Evolutionary conservation across 2,888 invertebrate genomes (phyloP).

Genomic region (Diogma glabrata): DNA sequence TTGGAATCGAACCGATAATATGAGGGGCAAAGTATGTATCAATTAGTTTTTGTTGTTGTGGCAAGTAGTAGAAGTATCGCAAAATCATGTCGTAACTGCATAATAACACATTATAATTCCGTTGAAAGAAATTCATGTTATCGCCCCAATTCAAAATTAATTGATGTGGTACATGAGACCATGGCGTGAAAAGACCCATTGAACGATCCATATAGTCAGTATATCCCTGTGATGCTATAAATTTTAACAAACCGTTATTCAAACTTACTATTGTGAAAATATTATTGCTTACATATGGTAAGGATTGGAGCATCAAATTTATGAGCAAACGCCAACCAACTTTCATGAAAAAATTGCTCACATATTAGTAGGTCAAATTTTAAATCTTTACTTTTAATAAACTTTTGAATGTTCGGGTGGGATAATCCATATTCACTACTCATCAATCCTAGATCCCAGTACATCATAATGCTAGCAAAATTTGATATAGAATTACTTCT

Average conservation of each 20-base stretch:
- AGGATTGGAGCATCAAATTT: conserved; percentile 36
- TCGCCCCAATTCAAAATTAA: conserved; percentile 30
- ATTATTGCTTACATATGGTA: conserved; percentile 20
- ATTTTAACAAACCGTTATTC: too few species aligned
- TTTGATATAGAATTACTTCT: too few species aligned
- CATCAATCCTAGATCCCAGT: conserved; percentile 17
- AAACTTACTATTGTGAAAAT: too few species aligned
- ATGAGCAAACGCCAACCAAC: conserved; percentile 35
- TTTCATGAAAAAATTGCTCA: conserved; percentile 38
- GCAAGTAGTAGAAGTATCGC: conserved; percentile 31
- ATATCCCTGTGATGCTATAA: conserved; percentile 33
- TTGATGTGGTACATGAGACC: conserved; percentile 32
- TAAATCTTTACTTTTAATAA: conserved; percentile 29
- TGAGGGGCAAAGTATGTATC: not conserved
- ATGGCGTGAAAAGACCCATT: conserved; percentile 34
- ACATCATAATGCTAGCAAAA: not conserved
- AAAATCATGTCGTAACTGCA: conserved; percentile 28
- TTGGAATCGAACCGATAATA: conserved; percentile 29
- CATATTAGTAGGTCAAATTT: conserved; percentile 36
- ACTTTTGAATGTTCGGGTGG: conserved; percentile 25
- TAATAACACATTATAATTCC: conserved; percentile 32
- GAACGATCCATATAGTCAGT: conserved; percentile 35
- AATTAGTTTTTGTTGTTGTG: conserved; percentile 28
- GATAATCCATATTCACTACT: conserved; percentile 30
- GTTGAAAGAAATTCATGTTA: conserved; percentile 33